Conservation (phyloP, 1,140 invertebrate genomes). For the Drosophila sturtevanti region DNA sequence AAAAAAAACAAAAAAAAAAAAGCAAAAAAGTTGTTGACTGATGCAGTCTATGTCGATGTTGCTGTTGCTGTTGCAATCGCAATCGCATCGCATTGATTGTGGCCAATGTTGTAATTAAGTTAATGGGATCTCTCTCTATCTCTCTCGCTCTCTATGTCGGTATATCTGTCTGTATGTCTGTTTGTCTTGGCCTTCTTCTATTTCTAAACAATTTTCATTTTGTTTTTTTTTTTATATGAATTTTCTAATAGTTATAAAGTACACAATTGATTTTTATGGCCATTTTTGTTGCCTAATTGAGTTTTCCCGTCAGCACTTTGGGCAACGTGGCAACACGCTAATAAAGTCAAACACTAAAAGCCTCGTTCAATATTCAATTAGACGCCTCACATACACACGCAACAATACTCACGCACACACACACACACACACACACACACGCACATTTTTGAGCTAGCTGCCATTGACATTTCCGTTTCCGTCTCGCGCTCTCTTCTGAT, state of each 20-base stretch:
- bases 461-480: slow-evolving; percentile 77
- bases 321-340: slow-evolving; percentile 60
- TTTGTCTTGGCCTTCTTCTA: background rate
- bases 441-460: slow-evolving; percentile 63
- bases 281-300: slow-evolving; percentile 67
- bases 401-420: slow-evolving; percentile 24
- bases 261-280: slow-evolving; percentile 39
- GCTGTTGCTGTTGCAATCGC: slow-evolving; percentile 49
- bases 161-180: background rate
- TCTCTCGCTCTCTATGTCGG: background rate
- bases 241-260: slow-evolving; percentile 25
- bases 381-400: slow-evolving; percentile 42
- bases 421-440: slow-evolving; percentile 7
- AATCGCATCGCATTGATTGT: slow-evolving; percentile 61
- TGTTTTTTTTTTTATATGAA: background rate
- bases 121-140: slow-evolving; percentile 51
- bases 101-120: slow-evolving; percentile 63
- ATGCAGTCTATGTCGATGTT: slow-evolving; percentile 60
- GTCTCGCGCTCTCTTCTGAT: slow-evolving; percentile 52
- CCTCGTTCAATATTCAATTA: slow-evolving; percentile 80
- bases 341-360: slow-evolving; percentile 77
- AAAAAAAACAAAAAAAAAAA: slow-evolving; percentile 37
- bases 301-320: slow-evolving; percentile 65
- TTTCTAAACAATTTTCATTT: slow-evolving; percentile 36
- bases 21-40: slow-evolving; percentile 54